A percentile compares a stretch with the other conserved stretches of the same genome.
Evolutionary conservation across 1,140 invertebrate species (phyloP).

Genomic region (Aphelenchoides avenae): DNA sequence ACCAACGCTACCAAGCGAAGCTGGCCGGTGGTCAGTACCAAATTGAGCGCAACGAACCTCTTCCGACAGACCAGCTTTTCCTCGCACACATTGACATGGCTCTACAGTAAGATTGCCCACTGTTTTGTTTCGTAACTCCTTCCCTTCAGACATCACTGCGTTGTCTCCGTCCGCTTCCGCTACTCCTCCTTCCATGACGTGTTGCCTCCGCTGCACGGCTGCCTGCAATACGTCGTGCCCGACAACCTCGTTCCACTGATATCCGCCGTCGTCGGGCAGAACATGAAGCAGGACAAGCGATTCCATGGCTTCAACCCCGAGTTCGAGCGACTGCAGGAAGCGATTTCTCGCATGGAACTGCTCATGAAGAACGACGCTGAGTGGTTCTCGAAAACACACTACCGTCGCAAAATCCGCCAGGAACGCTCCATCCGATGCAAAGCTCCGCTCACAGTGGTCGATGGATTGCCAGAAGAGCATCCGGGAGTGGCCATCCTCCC

Average conservation of each 20-base stretch:
- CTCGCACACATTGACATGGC: slow-evolving; percentile 48
- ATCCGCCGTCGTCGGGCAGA: slow-evolving; percentile 33
- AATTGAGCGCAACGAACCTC: slow-evolving; percentile 36
- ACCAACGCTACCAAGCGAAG: slow-evolving; percentile 46
- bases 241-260: slow-evolving; percentile 48
- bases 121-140: not conserved
- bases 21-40: slow-evolving; percentile 18
- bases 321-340: slow-evolving; percentile 25
- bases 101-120: slow-evolving; percentile 53
- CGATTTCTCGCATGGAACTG: slow-evolving; percentile 28
- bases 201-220: slow-evolving; percentile 40
- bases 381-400: slow-evolving; percentile 30
- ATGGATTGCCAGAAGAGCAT: too few species aligned
- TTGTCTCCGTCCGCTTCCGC: slow-evolving; percentile 51
- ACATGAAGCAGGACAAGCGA: slow-evolving; percentile 43
- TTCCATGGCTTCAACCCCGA: slow-evolving; percentile 26
- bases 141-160: slow-evolving; percentile 45
- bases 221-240: slow-evolving; percentile 53
- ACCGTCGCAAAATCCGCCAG: too few species aligned
- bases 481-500: too few species aligned
- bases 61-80: slow-evolving; percentile 45
- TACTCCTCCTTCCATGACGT: slow-evolving; percentile 39
- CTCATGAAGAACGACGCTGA: slow-evolving; percentile 28
- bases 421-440: too few species aligned
- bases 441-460: too few species aligned